These are phyloP conservation scores for Drosophila baimaii DNA, from an alignment of 1,140 invertebrate species.

Conservation along the genomic window DNA sequence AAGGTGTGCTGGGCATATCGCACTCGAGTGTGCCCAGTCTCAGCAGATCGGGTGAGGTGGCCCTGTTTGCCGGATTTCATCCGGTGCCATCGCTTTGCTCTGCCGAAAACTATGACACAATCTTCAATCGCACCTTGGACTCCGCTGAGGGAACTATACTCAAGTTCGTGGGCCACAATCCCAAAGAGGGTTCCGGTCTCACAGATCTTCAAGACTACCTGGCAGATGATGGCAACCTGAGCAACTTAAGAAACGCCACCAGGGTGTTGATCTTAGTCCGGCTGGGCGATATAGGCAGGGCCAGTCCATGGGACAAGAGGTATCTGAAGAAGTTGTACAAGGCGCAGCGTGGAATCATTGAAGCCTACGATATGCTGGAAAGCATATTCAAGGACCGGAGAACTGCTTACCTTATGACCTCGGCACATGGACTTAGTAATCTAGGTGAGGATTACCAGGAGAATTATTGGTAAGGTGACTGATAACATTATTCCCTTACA, in stretches of 20 bases:
- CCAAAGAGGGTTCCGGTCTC: background rate
- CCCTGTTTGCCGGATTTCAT: constrained; percentile 95
- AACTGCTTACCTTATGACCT: constrained; percentile 95
- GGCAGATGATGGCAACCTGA: constrained; percentile 80
- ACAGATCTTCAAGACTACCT: constrained; percentile 87
- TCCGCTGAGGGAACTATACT: constrained; percentile 64
- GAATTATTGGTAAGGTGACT: background rate
- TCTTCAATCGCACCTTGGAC: constrained; percentile 92
- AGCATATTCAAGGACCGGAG: constrained; percentile 90
- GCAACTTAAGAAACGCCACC: constrained; percentile 77
- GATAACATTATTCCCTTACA: background rate
- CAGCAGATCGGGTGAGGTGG: constrained; percentile 97
- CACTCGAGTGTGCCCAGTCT: constrained; percentile 97
- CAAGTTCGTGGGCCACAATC: background rate
- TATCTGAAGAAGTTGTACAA: constrained; percentile 91
- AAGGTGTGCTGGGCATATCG: constrained; percentile 93
- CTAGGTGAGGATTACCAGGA: constrained; percentile 87
- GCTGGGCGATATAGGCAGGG: constrained; percentile 95
- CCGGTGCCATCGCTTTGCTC: constrained; percentile 98
- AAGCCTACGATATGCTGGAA: constrained; percentile 89
- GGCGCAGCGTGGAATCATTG: constrained; percentile 91
- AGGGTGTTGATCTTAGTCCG: constrained; percentile 96
- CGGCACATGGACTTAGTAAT: constrained; percentile 99
- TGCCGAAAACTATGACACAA: constrained; percentile 95
- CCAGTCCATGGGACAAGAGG: constrained; percentile 93